Evolutionary conservation across 2,888 invertebrate genomes (phyloP), one percentile per base, ranked within the genome.

Genomic region (Siphonodentalium dalli): DNA sequence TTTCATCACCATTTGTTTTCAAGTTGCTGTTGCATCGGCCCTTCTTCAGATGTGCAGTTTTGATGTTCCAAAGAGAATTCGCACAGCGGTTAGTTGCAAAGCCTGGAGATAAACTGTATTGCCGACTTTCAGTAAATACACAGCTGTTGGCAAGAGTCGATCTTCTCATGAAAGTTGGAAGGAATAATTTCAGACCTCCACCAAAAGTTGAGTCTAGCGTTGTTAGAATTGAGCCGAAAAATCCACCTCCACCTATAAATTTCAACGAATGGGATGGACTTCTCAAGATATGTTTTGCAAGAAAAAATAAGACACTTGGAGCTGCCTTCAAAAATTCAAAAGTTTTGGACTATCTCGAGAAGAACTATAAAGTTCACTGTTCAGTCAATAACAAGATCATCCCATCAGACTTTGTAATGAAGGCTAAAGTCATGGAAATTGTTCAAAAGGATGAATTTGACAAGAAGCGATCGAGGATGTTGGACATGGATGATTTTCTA

Each of bases 31-130:
- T 95, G 5, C 96, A 97, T 65, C 71, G 85, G 60, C 83, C 85
- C 77, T 79, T 78, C 56, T 82, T 82, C 67, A 74, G 98, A 65
- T 98, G 96, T 85, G 99, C 99, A 18, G 89, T 99, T 4, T 85
- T 99, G 9, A 99, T 99, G 98, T 97, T 99, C 78, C 99, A 99
- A 84, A 87, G 91, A 72, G 99, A 99, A 85, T 99, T 99, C 85
- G 98, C 99, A 2, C 92, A 97, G 74, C 86, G 99, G 77, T 84
- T 99, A 47, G 92, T 96, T 1, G 99, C 99, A 0, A 91, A 94
- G 81, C 94, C 99, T 13, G 98, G 97, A 1, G 97, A 98, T 74
- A 98, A 99, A 83, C 83, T 95, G 9, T 99, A 93, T 78, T 98
- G 98, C 79, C 87, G 99, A 48, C 84, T 99, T 27, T 97, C 98